Base-by-base conservation (phyloP, 1,140 invertebrate genomes). In the Bombus haemorrhoidalis region DNA sequence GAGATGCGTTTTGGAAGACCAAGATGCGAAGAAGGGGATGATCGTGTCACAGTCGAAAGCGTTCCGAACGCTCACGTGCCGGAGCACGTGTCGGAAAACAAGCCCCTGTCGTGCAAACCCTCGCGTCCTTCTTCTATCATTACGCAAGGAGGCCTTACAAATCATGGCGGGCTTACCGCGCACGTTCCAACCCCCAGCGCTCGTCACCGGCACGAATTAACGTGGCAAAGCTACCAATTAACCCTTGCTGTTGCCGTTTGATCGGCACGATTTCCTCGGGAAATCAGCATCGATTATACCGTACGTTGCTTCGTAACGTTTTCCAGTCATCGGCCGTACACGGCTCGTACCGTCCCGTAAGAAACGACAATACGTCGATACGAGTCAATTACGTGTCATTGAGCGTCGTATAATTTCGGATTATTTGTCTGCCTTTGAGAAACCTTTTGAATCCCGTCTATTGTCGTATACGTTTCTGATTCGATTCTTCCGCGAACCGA, bases 21-120 rank as follows among this genome's bases (percentile, higher is more conserved):
- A 83, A 71, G 72, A 53, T 84, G 83, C 59, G 77, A 86, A 91
- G 75, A 28, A 62, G 79, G 83, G 62, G 69, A 57, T 73, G 69
- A 57, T 73, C 34, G 77, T 92, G 93, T 93, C 92, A 93, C 91
- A 91, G 93, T 94, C 90, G 89, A 92, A 94, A 93, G 93, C 93
- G 93, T 92, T 91, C 83, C 89, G 89, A 79, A 85, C 66, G 84
- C 91, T 95, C 94, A 94, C 94, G 94, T 95, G 94, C 92, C 93
- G 72, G 59, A 84, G 91, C 93, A 94, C 93, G 93, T 94, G 93
- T 92, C 93, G 81, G 83, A 57, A 75, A 86, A 88, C 86, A 81
- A 90, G 77, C 83, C 82, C 89, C 80, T 85, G 87, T 82, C 77
- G 77, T 28, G 76, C 68, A 66, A 71, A 83, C 68, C 87, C 87